Conservation (phyloP, 2,888 invertebrate genomes). For the Strigamia crassipes region DNA sequence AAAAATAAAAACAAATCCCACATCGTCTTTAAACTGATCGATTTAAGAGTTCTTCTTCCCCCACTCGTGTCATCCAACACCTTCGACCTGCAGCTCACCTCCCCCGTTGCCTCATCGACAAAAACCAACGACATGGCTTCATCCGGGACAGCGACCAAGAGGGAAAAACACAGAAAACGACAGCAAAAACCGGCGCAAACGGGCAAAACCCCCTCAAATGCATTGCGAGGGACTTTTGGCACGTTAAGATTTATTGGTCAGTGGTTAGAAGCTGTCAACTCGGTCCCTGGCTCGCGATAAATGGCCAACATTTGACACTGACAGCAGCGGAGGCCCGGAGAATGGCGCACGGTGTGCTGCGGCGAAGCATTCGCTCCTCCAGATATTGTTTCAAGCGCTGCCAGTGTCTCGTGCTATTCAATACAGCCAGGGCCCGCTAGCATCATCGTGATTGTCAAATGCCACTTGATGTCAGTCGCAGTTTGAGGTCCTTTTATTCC, state of each 20-base stretch:
- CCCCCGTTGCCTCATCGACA: background rate
- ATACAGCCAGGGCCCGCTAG: background rate
- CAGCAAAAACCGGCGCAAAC: background rate
- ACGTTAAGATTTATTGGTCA: constrained; percentile 23
- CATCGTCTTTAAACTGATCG: constrained; percentile 22
- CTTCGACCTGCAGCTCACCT: constrained; percentile 19
- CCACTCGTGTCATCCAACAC: constrained; percentile 18
- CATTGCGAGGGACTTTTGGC: background rate
- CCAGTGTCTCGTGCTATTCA: background rate
- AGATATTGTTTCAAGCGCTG: background rate
- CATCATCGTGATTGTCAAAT: constrained; percentile 7
- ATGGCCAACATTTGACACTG: constrained; percentile 38
- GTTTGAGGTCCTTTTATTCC: constrained; percentile 18
- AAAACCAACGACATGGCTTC: constrained; percentile 5
- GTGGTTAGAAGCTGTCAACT: constrained; percentile 38
- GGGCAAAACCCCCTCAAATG: background rate
- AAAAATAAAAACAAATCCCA: background rate
- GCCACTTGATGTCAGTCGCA: background rate
- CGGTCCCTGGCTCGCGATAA: constrained; percentile 9
- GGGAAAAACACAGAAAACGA: background rate
- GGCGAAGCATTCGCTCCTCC: background rate
- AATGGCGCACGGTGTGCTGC: background rate
- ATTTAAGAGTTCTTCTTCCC: background rate
- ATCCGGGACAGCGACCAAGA: background rate
- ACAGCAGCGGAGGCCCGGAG: background rate